Conservation (phyloP, 2,888 invertebrate genomes). For the Hyposoter dolosus region DNA sequence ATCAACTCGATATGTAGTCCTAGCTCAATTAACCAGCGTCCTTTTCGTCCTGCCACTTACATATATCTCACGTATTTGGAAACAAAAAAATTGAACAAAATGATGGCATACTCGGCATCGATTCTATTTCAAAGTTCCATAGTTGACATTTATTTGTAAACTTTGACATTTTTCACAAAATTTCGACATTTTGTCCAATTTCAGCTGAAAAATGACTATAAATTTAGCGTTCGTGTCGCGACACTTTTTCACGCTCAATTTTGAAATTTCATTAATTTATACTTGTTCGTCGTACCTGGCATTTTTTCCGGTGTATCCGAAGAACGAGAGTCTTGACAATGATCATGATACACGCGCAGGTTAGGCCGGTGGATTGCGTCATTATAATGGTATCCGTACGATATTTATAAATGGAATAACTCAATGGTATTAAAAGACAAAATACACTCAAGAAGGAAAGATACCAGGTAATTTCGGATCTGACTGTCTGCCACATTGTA, state of each 20-base stretch:
- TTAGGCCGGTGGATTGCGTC: constrained; percentile 66
- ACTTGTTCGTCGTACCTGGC: constrained; percentile 59
- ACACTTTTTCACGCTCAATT: not conserved
- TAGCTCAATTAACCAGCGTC: too few species aligned
- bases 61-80: too few species aligned
- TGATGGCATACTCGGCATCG: too few species aligned
- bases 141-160: too few species aligned
- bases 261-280: not conserved
- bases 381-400: constrained; percentile 60
- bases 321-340: constrained; percentile 67
- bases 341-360: constrained; percentile 66
- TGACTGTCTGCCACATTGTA: constrained; percentile 32
- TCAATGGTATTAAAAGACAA: constrained; percentile 49
- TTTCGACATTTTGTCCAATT: too few species aligned
- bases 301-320: constrained; percentile 57
- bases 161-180: too few species aligned
- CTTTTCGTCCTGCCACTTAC: too few species aligned
- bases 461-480: constrained; percentile 55
- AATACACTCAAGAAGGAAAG: constrained; percentile 34
- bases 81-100: too few species aligned
- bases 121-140: too few species aligned
- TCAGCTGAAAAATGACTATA: not conserved
- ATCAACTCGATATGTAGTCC: too few species aligned
- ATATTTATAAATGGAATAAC: constrained; percentile 55
- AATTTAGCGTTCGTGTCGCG: too few species aligned